Base-by-base conservation (phyloP, 2,888 invertebrate species). In the Trichopoda pennipes region DNA sequence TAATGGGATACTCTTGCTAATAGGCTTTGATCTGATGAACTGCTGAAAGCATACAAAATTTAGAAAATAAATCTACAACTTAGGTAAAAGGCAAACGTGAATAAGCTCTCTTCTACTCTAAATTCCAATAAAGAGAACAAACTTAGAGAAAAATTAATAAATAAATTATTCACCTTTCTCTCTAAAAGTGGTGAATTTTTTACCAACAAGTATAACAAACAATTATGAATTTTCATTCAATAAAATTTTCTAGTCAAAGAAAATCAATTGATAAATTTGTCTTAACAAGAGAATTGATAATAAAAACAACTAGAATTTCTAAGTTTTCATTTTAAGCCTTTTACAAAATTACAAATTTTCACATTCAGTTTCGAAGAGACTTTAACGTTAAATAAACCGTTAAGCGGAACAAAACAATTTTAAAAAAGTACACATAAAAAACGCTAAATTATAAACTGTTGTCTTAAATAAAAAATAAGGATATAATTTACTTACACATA, bases 291-390 rank as follows among this genome's bases (percentile, higher is more conserved):
- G 44, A 78, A 81, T 47, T 16, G 42, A 7, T 3, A 55, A 80
- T 38, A 56, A 69, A 73, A 51, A 68, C 38, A 42, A 32, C 32
- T 55, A 78, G 81, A 82, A 82, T 82, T 82, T 82, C 74, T 82
- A 82, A 49, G 81, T 70, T 82, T 82, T 82, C 81, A 42, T 75
- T 70, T 53, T 42, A 66, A 74, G 64, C 51, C 12, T 7, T 21
- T 55, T 3, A 2, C 16, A 23, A 58, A 68, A 58, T 49, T 44
- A 58, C 21, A 35, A 28, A 68, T 49, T 83, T 77, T 84, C 66
- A 72, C 66, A 73, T 86, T 89, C 85, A 89, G 89, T 89, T 88
- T 86, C 81, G 79, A 85, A 86, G 81, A 85, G 88, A 85, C 88
- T 86, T 86, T 87, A 76, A 86, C 80, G 83, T 68, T 79, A 82